Base-by-base conservation (phyloP, 1,140 invertebrate genomes). In the Rhopalosiphum padi region DNA sequence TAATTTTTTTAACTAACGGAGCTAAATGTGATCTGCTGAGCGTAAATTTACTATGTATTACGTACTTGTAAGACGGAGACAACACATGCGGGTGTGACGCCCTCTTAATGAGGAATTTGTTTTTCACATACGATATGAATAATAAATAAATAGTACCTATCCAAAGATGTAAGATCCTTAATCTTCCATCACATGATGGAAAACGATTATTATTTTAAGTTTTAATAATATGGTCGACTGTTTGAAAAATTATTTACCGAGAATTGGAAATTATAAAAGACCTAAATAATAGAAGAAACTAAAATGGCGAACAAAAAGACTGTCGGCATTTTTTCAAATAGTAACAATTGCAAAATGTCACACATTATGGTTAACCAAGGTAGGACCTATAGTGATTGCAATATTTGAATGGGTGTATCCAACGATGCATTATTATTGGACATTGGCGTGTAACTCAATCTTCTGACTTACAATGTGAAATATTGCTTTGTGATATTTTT, bases 391-490 rank as follows among this genome's bases (percentile, higher is more conserved):
- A 35, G 43, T 88, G 48, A 89, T 89, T 77, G 60, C 60, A n/a
- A n/a, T 77, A 77, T 77, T 77, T 89, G 87, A 89, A 89, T 41
- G 22, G 22, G 25, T 48, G 46, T 51, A 48, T 48, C 43, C 30
- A 87, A 88, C n/a, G 21, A 88, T 87, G 43, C 8, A 88, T 51
- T 85, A 83, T 83, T 37, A 30, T 46, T 23, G 90, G 60, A 77
- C 60, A 77, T 77, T 77, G 60, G 60, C 60, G 5, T 77, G 90
- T 91, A 91, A 91, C 90, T 91, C n/a, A 83, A 83, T 91, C 68
- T 91, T 51, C 43, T 83, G 68, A 83, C 90, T 91, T 46, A 83
- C 68, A 83, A 91, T 51, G 41, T 91, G 90, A 91, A 83, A 91
- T 91, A 30, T 46, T 51, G 30, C 90, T 91, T 91, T 91, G 90